Evolutionary conservation across 2,113 vertebrate genomes (phyloP), one percentile per base, ranked within the genome.

Genomic region (Microtus richardsoni): DNA sequence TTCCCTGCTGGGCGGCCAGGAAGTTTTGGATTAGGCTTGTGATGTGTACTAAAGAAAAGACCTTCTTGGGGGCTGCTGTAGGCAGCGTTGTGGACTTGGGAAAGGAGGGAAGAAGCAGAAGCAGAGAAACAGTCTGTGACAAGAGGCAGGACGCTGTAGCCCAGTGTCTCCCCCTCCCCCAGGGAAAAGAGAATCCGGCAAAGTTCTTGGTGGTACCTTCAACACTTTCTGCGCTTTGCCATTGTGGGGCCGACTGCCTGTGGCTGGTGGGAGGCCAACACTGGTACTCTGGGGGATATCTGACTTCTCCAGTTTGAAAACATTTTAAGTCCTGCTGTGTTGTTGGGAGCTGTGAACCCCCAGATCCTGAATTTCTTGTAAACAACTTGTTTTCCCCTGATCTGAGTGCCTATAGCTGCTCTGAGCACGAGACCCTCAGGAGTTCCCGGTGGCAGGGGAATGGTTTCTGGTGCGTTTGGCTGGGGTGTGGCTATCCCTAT

Each of bases 241-340:
- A 83, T 64, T 30, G 77, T 16, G 36, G 26, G 7, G 3, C 1
- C 4, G 13, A 10, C 36, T 88, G 41, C 78, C 30, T 39, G 64
- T 26, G 8, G 33, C 2, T 78, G 52, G 49, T 9, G 3, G 7
- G 14, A 41, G 13, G 26, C 11, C 8, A 64, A 44, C 26, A 30
- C 36, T 75, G n/a, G 62, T 13, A 4, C 17, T 58, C 17, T 62
- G 89, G 33, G 64, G 44, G 22, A 66, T 88, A 66, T 79, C 39
- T 12, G 47, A 52, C 26, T 75, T 89, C 89, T 93, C 70, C 26
- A 24, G 86, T 86, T 97, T 77, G 13, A 96, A 84, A 95, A 85
- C 44, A 16, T 95, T 82, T 91, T 68, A 33, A 78, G 58, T 49
- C 91, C 39, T 68, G 52, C 33, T 58, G 22, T 74, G 47, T 89